phyloP scores from a whole-genome alignment of 2,113 vertebrate genomes.

The Chroicocephalus ridibundus region DNA sequence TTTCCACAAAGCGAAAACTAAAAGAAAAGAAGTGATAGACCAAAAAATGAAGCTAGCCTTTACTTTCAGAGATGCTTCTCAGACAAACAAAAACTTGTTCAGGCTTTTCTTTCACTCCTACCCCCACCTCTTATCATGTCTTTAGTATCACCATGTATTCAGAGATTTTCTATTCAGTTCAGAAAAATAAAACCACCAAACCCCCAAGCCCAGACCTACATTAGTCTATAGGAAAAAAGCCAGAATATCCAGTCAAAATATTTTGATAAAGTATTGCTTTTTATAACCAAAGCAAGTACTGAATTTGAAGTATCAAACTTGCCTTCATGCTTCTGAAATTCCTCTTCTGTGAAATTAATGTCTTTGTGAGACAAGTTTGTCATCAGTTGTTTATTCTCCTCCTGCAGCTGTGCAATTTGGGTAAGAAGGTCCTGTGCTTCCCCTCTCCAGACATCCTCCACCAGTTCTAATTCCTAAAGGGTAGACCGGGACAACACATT shows the following conservation, averaged over 20 bases:
- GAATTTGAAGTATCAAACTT: slow-evolving; percentile 49
- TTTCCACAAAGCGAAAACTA: not conserved
- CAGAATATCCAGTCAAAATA: not conserved
- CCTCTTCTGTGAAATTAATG: slow-evolving; percentile 83
- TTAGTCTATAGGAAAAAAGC: not conserved
- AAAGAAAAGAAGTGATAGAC: not conserved
- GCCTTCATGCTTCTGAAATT: slow-evolving; percentile 88
- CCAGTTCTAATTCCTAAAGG: slow-evolving; percentile 87
- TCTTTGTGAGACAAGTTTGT: slow-evolving; percentile 84
- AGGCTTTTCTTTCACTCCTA: not conserved
- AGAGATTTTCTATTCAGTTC: not conserved
- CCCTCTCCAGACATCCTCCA: slow-evolving; percentile 93
- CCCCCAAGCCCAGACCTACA: not conserved
- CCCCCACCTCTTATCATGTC: not conserved
- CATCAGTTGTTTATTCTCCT: slow-evolving; percentile 87
- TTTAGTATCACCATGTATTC: not conserved
- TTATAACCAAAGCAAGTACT: slow-evolving; percentile 19
- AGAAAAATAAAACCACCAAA: not conserved
- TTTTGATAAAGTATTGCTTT: not conserved
- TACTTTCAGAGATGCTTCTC: not conserved
- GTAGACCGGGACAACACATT: slow-evolving; percentile 3
- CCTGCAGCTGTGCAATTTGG: slow-evolving; percentile 88
- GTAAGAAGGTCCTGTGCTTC: slow-evolving; percentile 90
- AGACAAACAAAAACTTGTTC: not conserved
- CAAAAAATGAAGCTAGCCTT: not conserved